Conservation (phyloP, 2,113 vertebrate species). For the Heteronetta atricapilla region DNA sequence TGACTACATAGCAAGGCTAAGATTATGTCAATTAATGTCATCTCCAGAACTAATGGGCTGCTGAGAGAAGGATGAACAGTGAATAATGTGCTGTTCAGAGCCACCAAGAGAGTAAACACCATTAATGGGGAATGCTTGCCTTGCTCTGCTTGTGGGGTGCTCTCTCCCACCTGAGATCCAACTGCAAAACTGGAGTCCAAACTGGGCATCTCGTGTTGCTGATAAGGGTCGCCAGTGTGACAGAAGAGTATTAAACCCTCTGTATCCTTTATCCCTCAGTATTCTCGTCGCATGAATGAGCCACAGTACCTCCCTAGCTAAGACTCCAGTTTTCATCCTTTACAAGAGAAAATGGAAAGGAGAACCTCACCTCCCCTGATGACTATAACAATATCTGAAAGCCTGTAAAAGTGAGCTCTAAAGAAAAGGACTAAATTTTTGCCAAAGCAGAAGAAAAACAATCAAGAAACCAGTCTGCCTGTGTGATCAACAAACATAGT, state of each 20-base stretch:
- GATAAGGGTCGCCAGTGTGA: neutral
- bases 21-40: neutral
- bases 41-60: neutral
- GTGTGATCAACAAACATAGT: rapidly evolving
- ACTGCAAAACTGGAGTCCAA: neutral
- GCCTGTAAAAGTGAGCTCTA: neutral
- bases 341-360: neutral
- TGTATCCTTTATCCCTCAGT: neutral
- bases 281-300: neutral
- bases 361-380: neutral
- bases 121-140: neutral
- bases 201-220: neutral
- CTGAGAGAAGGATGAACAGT: neutral
- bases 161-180: neutral
- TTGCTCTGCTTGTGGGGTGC: neutral
- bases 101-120: neutral
- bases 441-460: neutral
- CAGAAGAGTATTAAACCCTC: neutral
- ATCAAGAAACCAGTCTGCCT: neutral
- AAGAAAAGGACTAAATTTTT: neutral
- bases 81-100: neutral
- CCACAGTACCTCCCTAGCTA: neutral
- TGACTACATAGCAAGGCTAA: neutral
- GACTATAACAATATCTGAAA: neutral
- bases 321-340: neutral